Percentiles rank a stretch among this genome's conserved stretches.
Conservation (phyloP, 1,140 invertebrate genomes). For the Spodoptera frugiperda region DNA sequence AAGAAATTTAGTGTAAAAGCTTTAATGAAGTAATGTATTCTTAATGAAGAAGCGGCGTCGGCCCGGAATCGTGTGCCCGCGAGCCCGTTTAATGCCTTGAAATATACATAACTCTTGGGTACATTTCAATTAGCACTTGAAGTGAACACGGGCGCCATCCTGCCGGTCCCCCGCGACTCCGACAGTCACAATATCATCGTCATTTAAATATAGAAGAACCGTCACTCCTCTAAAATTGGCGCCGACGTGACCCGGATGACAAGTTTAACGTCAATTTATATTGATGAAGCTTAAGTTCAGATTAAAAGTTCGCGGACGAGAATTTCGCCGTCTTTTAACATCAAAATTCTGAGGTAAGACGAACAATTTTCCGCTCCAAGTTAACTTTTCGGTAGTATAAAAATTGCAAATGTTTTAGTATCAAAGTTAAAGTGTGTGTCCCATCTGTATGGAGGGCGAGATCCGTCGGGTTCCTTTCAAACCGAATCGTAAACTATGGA, state of each 20-base stretch:
- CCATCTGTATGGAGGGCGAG: conserved; percentile 59
- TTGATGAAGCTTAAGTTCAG: conserved; percentile 31
- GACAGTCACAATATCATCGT: conserved; percentile 38
- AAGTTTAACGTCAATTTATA: conserved; percentile 46
- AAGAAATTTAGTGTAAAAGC: conserved; percentile 53
- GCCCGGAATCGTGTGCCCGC: conserved; percentile 43
- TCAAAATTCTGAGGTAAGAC: conserved; percentile 19
- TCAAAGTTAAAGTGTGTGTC: conserved; percentile 51
- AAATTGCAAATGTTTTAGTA: conserved; percentile 20
- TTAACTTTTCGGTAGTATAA: conserved; percentile 4
- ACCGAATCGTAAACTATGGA: conserved; percentile 81
- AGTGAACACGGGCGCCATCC: conserved; percentile 38
- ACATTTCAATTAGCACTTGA: conserved; percentile 54
- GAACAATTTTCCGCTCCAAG: neutral
- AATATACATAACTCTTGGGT: conserved; percentile 56
- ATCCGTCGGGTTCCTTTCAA: conserved; percentile 69
- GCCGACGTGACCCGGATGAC: conserved; percentile 39
- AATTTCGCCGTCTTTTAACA: conserved; percentile 25
- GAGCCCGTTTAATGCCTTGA: conserved; percentile 52
- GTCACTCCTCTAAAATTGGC: conserved; percentile 37
- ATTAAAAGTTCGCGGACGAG: conserved; percentile 33
- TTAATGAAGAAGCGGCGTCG: conserved; percentile 57
- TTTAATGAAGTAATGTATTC: conserved; percentile 59
- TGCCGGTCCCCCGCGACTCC: conserved; percentile 10
- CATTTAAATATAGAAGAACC: conserved; percentile 46